Evolutionary conservation across 2,888 invertebrate genomes (phyloP), one percentile per base, ranked within the genome.

Genomic region (Cremastinae sp.): DNA sequence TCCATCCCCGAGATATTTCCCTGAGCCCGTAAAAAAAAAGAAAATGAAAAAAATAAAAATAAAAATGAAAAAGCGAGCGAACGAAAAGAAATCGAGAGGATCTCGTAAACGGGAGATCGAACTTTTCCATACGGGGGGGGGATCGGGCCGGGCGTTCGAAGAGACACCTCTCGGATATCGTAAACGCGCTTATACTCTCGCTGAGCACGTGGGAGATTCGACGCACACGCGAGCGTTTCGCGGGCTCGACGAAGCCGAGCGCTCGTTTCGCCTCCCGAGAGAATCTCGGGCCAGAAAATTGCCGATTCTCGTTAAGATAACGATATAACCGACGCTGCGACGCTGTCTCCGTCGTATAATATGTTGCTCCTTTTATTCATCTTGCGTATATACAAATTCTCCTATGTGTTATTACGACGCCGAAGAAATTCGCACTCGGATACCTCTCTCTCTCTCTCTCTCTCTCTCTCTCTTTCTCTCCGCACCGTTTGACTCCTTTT

Each of bases 221-320:
- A 73, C 34, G 64, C n/a, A n/a, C n/a, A n/a, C n/a, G n/a, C n/a
- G n/a, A n/a, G n/a, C n/a, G n/a, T n/a, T n/a, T n/a, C n/a, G n/a
- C n/a, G n/a, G n/a, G n/a, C n/a, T n/a, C n/a, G n/a, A n/a, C n/a
- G n/a, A n/a, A n/a, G n/a, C n/a, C 68, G 66, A 45, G 41, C 51
- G 70, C 45, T 71, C 71, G n/a, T n/a, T 74, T 76, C 75, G 79
- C 75, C 72, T 75, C 78, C 75, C 78, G 53, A 10, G 38, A 47
- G 64, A 75, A 72, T 62, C 71, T 65, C 47, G 58, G 75, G 75
- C 75, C 74, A 78, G 85, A 85, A 86, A 85, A 86, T 85, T 80
- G 84, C 81, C 83, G 86, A 86, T 86, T 84, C 84, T 86, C 84
- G 84, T 86, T 84, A 84, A 86, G 86, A 86, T 86, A 84, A 80